Base-by-base conservation (phyloP, 2,888 invertebrate genomes). In the Copidosoma aretas region DNA sequence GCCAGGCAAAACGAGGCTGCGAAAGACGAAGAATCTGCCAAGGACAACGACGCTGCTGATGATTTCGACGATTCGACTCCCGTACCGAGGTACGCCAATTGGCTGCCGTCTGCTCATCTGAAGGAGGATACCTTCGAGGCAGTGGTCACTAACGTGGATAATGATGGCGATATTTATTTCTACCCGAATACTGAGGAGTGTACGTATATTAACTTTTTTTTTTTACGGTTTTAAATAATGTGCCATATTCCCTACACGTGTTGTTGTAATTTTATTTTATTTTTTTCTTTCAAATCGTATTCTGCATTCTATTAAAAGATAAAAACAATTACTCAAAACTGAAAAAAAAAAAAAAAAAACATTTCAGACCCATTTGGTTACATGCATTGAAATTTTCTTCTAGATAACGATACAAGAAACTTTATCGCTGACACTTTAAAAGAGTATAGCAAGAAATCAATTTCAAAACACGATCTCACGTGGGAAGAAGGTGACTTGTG, bases 401-500 rank as follows among this genome's bases (percentile, higher is more conserved):
- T 73, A 83, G 82, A 73, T 70, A 56, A 43, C 10, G 60, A 71
- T 3, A 73, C 73, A 1, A 77, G 90, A 24, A 79, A 84, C 1
- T 77, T 86, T 2, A 88, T 91, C 70, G 85, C 86, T 62, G 80
- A 81, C 52, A 84, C 86, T 12, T 82, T 91, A 8, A 81, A 84
- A 39, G 80, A 84, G 0, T 32, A 32, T 8, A 32, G 32, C 8
- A 32, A 84, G 15, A 81, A 85, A 0, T 83, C 85, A 64, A 84
- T 86, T 0, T 85, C 86, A 75, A 83, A 86, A 15, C 81, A 84
- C 62, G 86, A 86, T 71, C 78, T 79, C n/a, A 83, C 84, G 70
- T 92, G 90, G 91, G 77, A 82, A 8, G 79, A 84, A 2, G 91
- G 90, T 1, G 90, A 91, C 71, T 86, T 90, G 5, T 93, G 92